Conservation (phyloP, 2,888 invertebrate genomes). For the Megaustenia siamemsis region DNA sequence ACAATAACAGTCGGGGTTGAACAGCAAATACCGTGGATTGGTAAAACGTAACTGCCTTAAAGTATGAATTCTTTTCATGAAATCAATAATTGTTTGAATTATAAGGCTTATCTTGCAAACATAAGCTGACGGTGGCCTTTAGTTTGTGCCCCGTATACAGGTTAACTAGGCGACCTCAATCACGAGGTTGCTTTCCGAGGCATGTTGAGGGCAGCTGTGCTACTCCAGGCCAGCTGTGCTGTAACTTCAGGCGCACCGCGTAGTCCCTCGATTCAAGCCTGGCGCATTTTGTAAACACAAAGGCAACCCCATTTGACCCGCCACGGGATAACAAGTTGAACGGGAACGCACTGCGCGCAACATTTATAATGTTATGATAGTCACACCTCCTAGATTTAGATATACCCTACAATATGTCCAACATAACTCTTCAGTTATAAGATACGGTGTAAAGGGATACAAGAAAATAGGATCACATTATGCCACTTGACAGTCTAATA, state of each 20-base stretch:
- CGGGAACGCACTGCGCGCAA: not conserved
- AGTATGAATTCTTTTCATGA: not conserved
- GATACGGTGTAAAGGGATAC: too few species aligned
- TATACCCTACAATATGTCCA: too few species aligned
- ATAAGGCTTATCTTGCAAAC: conserved; percentile 3
- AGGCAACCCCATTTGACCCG: conserved; percentile 25
- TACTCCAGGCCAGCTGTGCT: conserved; percentile 24
- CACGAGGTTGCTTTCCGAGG: not conserved
- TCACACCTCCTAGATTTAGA: too few species aligned
- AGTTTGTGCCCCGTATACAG: not conserved
- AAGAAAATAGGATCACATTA: too few species aligned
- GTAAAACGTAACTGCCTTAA: not conserved
- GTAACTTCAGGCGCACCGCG: not conserved
- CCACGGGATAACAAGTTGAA: conserved; percentile 16
- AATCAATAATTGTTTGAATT: conserved; percentile 21
- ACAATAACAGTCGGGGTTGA: too few species aligned
- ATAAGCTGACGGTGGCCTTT: not conserved
- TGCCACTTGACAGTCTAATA: too few species aligned
- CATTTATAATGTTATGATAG: not conserved
- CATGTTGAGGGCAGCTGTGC: conserved; percentile 8
- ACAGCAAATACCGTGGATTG: too few species aligned
- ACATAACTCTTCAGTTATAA: too few species aligned
- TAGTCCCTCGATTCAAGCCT: conserved; percentile 1
- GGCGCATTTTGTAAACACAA: conserved; percentile 23
- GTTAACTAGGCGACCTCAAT: conserved; percentile 16